A percentile compares a stretch with the other conserved stretches of the same genome.
These are phyloP conservation scores for Drosophila longiperda DNA, from an alignment of 2,888 invertebrate genomes.

Conservation along the genomic window DNA sequence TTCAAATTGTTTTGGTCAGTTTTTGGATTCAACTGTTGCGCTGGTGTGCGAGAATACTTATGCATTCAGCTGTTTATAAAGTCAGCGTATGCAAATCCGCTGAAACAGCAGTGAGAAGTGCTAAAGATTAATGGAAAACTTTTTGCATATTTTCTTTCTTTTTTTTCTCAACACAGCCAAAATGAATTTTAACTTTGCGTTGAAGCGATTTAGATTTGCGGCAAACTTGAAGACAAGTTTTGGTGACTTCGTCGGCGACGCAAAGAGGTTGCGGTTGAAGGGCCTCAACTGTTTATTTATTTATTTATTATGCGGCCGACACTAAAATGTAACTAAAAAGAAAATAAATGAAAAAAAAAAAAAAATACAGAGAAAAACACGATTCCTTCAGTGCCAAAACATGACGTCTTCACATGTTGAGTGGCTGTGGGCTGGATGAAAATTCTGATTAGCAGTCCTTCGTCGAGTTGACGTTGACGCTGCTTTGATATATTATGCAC, in stretches of 20 bases:
- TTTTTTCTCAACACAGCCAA: slow-evolving; percentile 31
- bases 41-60: slow-evolving; percentile 30
- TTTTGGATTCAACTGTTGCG: slow-evolving; percentile 34
- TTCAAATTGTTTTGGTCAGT: slow-evolving; percentile 25
- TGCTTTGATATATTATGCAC: slow-evolving; percentile 81
- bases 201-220: slow-evolving; percentile 46
- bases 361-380: slow-evolving; percentile 3
- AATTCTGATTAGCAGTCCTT: slow-evolving; percentile 39
- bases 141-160: slow-evolving; percentile 32
- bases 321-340: slow-evolving; percentile 80
- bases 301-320: slow-evolving; percentile 77
- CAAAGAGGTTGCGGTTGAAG: slow-evolving; percentile 53
- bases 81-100: slow-evolving; percentile 69
- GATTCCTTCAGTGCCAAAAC: slow-evolving; percentile 52
- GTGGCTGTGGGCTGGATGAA: slow-evolving; percentile 12
- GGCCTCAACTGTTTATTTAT: slow-evolving; percentile 72
- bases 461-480: slow-evolving; percentile 70
- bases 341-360: slow-evolving; percentile 23
- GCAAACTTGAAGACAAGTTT: slow-evolving; percentile 5
- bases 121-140: slow-evolving; percentile 76
- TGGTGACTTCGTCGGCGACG: slow-evolving; percentile 1
- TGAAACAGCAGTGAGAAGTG: slow-evolving; percentile 62
- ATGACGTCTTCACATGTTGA: slow-evolving; percentile 74
- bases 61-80: slow-evolving; percentile 58
- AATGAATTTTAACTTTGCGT: slow-evolving; percentile 41